Evolutionary conservation across 2,797 vertebrate species (phyloP).

Genomic region (Aselliscus stoliczkanus): DNA sequence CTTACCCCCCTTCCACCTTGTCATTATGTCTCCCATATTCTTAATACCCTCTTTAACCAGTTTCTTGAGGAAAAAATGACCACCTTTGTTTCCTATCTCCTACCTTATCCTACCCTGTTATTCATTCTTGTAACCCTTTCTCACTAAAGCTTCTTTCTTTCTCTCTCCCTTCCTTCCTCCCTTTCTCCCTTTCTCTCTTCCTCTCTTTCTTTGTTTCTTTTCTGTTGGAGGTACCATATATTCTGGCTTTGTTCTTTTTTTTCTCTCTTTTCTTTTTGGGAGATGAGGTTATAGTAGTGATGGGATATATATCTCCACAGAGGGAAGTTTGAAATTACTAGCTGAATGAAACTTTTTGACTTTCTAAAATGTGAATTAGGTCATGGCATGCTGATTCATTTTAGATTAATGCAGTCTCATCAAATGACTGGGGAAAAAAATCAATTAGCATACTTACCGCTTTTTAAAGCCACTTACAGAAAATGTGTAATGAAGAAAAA

Average conservation of each 20-base stretch:
- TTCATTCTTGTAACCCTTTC: not conserved
- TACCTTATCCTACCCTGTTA: not conserved
- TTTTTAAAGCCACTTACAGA: not conserved
- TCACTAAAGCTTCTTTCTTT: not conserved
- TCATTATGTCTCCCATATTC: not conserved
- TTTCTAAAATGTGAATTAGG: constrained; percentile 1
- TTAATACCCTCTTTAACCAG: not conserved
- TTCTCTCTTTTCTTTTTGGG: not conserved
- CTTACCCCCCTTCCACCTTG: not conserved
- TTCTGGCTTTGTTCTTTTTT: not conserved
- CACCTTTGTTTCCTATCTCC: not conserved
- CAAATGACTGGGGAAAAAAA: not conserved
- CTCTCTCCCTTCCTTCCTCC: not conserved
- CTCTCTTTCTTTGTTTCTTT: not conserved
- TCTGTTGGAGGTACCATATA: not conserved
- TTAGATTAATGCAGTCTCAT: not conserved
- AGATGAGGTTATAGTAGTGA: not conserved
- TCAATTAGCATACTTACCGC: not conserved
- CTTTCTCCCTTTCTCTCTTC: too few species aligned
- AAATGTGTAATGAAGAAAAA: not conserved
- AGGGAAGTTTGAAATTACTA: not conserved
- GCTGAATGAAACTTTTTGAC: not conserved
- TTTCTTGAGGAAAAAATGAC: not conserved
- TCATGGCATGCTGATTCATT: not conserved
- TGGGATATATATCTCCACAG: not conserved